Evolutionary conservation across 30 jellyfish, hydroid and myxozoan genomes (phyloP).

Genomic region (Rhopilema esculentum): DNA sequence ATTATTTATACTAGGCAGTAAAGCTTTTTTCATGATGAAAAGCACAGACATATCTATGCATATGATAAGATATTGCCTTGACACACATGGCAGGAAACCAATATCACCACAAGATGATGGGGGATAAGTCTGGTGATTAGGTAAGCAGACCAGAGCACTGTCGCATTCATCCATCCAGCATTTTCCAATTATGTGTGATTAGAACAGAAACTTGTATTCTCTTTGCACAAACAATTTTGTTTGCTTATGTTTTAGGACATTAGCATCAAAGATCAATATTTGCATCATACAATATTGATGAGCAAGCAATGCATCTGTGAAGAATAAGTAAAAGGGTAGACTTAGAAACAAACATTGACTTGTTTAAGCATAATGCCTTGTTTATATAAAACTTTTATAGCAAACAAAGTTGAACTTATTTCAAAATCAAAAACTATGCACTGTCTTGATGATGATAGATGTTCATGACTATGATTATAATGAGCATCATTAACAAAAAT

Average conservation of each 20-base stretch:
- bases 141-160: neutral
- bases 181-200: too few species aligned
- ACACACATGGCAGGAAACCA: conserved; percentile 23
- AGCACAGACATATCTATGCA: neutral
- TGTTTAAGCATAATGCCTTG: too few species aligned
- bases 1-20: neutral
- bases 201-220: too few species aligned
- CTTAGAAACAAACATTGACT: neutral
- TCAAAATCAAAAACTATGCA: too few species aligned
- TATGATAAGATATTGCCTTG: neutral
- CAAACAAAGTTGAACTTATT: too few species aligned
- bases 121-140: neutral
- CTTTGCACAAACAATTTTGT: too few species aligned
- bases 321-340: neutral
- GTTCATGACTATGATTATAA: too few species aligned
- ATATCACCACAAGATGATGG: conserved; percentile 8
- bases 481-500: too few species aligned
- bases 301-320: neutral
- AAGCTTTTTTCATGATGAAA: neutral
- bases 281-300: neutral
- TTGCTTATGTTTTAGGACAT: too few species aligned
- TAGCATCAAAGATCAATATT: too few species aligned
- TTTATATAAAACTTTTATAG: too few species aligned
- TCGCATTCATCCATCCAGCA: neutral
- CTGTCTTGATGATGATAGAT: too few species aligned